Evolutionary conservation across 2,888 invertebrate species (phyloP).

Genomic region (Ecdyonurus torrentis): DNA sequence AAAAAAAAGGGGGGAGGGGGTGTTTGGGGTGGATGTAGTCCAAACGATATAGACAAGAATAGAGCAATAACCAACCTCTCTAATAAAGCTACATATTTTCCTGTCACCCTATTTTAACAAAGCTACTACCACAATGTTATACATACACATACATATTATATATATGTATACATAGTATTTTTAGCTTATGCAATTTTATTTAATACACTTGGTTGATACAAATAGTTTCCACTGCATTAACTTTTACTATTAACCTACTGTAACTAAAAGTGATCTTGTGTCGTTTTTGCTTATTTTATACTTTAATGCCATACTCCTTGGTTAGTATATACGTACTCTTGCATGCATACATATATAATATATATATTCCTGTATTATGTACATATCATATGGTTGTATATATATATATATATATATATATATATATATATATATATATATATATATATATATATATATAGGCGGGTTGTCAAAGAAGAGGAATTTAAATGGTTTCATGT

Average conservation of each 20-base stretch:
- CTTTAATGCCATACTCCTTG: no score
- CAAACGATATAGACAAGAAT: no score
- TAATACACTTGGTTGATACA: neutral
- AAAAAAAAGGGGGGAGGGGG: neutral
- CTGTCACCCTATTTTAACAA: no score
- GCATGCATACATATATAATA: neutral
- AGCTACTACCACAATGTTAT: neutral
- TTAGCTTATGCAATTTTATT: neutral
- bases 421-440: neutral
- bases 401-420: neutral
- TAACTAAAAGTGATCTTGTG: no score
- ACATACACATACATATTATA: no score
- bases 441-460: neutral
- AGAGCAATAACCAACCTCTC: no score
- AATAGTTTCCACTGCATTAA: neutral
- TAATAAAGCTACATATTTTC: no score
- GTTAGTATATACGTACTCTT: neutral
- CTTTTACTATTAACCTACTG: neutral
- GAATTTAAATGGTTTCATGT: neutral
- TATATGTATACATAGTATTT: no score
- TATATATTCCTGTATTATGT: no score
- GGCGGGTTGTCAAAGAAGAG: neutral
- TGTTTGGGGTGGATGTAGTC: no score
- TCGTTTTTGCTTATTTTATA: no score
- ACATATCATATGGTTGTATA: neutral